These are phyloP conservation scores for Latheticus oryzae DNA, from an alignment of 2,888 invertebrate genomes.

Conservation along the genomic window DNA sequence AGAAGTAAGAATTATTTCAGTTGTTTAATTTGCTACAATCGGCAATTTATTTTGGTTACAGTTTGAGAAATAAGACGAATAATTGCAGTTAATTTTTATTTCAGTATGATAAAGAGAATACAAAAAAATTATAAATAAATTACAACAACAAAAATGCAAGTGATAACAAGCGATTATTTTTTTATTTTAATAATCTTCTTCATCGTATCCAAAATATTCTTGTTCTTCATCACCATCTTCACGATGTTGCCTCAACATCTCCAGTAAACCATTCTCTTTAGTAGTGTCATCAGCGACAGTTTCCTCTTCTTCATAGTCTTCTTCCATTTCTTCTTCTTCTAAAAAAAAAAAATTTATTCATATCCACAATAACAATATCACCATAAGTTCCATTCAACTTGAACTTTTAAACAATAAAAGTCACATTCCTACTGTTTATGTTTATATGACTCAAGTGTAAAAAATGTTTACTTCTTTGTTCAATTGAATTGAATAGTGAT, in stretches of 20 bases:
- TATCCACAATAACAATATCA: neutral
- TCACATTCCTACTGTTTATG: constrained; percentile 19
- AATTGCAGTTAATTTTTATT: too few relatives aligned
- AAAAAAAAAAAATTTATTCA: constrained; percentile 14
- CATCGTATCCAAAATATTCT: constrained; percentile 71
- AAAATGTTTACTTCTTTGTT: too few relatives aligned
- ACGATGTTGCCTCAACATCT: constrained; percentile 68
- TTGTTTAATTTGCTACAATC: too few relatives aligned
- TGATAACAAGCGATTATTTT: too few relatives aligned
- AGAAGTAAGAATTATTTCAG: too few relatives aligned
- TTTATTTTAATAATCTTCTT: constrained; percentile 72
- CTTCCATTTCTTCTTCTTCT: constrained; percentile 60
- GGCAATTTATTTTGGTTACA: too few relatives aligned
- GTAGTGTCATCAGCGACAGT: constrained; percentile 51
- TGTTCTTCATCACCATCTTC: constrained; percentile 71
- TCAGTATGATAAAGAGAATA: constrained; percentile 24
- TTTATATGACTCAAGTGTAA: too few relatives aligned
- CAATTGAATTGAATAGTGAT: too few relatives aligned
- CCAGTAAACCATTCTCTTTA: constrained; percentile 62
- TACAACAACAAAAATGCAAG: constrained; percentile 17
- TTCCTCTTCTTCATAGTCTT: constrained; percentile 61
- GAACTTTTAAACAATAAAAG: constrained; percentile 22
- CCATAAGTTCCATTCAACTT: neutral
- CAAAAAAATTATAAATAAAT: constrained; percentile 37
- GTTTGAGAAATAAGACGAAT: too few relatives aligned